A percentile compares a stretch with the other conserved stretches of the same genome.
Conservation (phyloP, 2,888 invertebrate species). For the Limnephilus lunatus region DNA sequence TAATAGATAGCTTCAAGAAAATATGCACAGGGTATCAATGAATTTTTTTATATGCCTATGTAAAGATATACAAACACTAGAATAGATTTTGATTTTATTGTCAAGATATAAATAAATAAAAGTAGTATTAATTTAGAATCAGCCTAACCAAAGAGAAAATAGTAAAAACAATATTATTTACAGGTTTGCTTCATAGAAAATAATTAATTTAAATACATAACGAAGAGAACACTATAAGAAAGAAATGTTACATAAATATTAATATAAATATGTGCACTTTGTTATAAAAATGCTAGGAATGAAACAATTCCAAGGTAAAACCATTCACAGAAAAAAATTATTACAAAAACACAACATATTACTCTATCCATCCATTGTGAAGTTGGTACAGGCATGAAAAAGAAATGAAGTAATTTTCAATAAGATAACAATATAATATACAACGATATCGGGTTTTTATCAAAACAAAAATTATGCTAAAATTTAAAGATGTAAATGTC, state of each 20-base stretch:
- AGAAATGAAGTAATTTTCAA: constrained; percentile 4
- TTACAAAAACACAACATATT: not conserved
- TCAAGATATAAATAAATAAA: not conserved
- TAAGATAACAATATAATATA: not conserved
- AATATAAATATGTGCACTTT: constrained; percentile 12
- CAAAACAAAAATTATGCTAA: too few relatives aligned
- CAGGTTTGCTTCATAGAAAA: not conserved
- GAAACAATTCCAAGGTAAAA: not conserved
- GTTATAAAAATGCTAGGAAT: constrained; percentile 27
- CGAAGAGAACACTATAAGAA: not conserved
- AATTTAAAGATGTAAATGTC: not conserved
- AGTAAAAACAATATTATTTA: not conserved
- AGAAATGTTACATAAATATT: constrained; percentile 13
- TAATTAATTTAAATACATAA: not conserved
- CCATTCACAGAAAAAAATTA: not conserved
- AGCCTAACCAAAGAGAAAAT: not conserved
- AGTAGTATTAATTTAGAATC: not conserved
- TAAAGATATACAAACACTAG: not conserved
- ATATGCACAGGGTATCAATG: not conserved
- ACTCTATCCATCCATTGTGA: not conserved
- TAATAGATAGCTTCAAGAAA: not conserved
- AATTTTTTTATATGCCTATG: not conserved
- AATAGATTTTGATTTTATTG: not conserved
- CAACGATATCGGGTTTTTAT: not conserved
- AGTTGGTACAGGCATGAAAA: constrained; percentile 4